Conservation (phyloP, 1,140 invertebrate genomes). For the Marisa cornuarietis region DNA sequence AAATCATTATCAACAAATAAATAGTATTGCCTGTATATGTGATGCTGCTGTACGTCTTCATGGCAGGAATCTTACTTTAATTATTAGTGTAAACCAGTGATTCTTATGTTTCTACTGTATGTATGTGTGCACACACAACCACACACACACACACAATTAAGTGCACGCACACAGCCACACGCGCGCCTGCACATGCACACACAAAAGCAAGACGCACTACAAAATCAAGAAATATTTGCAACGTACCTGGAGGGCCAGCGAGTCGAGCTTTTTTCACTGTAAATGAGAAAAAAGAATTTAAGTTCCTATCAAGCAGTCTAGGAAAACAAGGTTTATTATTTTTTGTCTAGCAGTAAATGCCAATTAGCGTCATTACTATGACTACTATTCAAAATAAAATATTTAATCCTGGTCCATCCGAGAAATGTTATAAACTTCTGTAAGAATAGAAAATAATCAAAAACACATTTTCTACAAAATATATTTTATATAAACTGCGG, state of each 20-base stretch:
- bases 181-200: no score
- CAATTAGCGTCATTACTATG: conserved; percentile 7
- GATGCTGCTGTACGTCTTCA: no score
- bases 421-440: not conserved
- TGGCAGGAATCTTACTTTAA: no score
- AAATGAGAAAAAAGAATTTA: conserved; percentile 3
- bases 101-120: no score
- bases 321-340: no score
- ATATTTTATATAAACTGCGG: not conserved
- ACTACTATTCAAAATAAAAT: not conserved
- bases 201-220: not conserved
- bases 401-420: not conserved
- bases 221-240: conserved; percentile 1
- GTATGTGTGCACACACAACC: no score
- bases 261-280: conserved; percentile 40
- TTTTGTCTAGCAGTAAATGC: no score
- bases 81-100: no score
- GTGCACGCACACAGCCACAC: not conserved
- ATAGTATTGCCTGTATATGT: no score
- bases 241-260: conserved; percentile 33
- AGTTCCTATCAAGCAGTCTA: no score
- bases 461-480: not conserved
- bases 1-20: no score
- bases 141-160: not conserved
- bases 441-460: not conserved